Evolutionary conservation across 2,888 invertebrate genomes (phyloP).

Genomic region (Oscheius sp.): DNA sequence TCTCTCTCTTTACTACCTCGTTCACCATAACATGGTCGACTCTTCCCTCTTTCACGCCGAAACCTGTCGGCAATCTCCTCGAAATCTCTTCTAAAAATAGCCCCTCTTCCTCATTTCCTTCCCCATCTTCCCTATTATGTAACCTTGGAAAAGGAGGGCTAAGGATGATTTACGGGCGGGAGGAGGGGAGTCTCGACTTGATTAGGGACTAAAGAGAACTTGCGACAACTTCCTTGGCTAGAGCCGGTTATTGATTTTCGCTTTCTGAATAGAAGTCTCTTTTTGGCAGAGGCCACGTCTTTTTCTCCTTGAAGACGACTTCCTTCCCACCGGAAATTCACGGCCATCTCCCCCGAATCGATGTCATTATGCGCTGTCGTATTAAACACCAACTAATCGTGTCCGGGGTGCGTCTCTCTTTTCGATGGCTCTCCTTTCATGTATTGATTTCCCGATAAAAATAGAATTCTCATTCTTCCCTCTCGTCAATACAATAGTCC

Average conservation of each 20-base stretch:
- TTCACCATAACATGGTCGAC: too few relatives aligned
- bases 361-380: constrained; percentile 23
- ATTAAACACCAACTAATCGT: constrained; percentile 10
- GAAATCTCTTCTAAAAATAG: too few relatives aligned
- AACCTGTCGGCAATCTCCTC: too few relatives aligned
- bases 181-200: too few relatives aligned
- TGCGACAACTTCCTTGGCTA: neutral
- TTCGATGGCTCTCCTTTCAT: neutral
- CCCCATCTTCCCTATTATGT: too few relatives aligned
- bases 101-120: too few relatives aligned
- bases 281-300: neutral
- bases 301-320: neutral
- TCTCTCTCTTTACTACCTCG: too few relatives aligned
- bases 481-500: neutral
- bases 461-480: constrained; percentile 4
- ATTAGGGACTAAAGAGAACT: neutral
- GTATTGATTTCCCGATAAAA: constrained; percentile 6
- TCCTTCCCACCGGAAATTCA: neutral
- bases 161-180: too few relatives aligned
- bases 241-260: constrained; percentile 26
- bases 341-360: constrained; percentile 16
- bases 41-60: too few relatives aligned
- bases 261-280: constrained; percentile 17
- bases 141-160: too few relatives aligned
- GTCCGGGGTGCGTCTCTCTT: neutral